These are phyloP conservation scores for Clarias macrocephalus DNA, from an alignment of 2,113 vertebrate genomes.

Conservation along the genomic window DNA sequence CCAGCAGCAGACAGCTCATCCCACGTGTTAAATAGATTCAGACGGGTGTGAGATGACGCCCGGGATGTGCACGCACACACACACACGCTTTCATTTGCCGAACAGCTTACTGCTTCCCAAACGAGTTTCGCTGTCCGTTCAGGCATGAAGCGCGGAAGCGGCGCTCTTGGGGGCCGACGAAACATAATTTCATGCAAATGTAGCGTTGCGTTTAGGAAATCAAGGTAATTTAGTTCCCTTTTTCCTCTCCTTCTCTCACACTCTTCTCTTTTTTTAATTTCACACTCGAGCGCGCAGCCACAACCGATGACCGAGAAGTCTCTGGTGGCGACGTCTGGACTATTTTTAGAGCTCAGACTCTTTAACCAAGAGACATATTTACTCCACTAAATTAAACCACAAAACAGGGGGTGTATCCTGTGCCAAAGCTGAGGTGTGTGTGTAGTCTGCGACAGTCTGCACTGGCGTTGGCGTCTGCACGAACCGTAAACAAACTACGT, in stretches of 20 bases:
- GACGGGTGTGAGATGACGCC: slow-evolving; percentile 12
- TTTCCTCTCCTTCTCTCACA: slow-evolving; percentile 25
- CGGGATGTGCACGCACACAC: slow-evolving; percentile 7
- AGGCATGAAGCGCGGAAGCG: slow-evolving; percentile 34
- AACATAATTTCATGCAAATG: slow-evolving; percentile 54
- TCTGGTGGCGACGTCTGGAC: slow-evolving; percentile 48
- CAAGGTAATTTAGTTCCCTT: slow-evolving; percentile 40
- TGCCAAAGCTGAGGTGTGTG: background rate
- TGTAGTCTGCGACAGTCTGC: background rate
- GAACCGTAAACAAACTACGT: background rate
- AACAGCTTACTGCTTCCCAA: slow-evolving; percentile 42
- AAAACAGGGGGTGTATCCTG: background rate
- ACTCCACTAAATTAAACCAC: slow-evolving; percentile 30
- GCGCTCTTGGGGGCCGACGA: slow-evolving; percentile 28
- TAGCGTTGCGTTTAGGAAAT: slow-evolving; percentile 51
- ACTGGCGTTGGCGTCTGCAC: background rate
- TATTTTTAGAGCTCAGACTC: slow-evolving; percentile 34
- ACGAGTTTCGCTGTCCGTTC: slow-evolving; percentile 28
- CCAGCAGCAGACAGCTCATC: slow-evolving; percentile 16
- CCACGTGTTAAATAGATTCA: slow-evolving; percentile 22
- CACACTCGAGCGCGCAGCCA: slow-evolving; percentile 65
- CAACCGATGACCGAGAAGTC: slow-evolving; percentile 62
- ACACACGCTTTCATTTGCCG: slow-evolving; percentile 26
- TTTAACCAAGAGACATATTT: slow-evolving; percentile 44
- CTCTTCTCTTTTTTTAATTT: slow-evolving; percentile 67